A percentile compares a stretch with the other conserved stretches of the same genome.
These are phyloP conservation scores for Rhinatrema bivittatum DNA, from an alignment of 2,797 vertebrate species.

Conservation along the genomic window DNA sequence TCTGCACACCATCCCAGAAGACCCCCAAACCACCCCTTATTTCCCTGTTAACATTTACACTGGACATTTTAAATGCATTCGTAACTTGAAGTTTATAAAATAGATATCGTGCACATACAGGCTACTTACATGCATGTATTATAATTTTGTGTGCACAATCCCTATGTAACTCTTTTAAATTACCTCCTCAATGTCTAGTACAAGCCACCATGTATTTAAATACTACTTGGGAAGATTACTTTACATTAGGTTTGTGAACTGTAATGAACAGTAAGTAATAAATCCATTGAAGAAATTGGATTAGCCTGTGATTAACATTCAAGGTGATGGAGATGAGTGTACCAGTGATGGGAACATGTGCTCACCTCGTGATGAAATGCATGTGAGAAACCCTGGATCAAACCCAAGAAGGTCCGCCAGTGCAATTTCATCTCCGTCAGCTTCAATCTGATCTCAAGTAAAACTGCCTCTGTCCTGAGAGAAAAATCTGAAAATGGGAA, in stretches of 20 bases:
- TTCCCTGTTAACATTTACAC: too few relatives aligned
- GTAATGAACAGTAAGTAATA: constrained; percentile 62
- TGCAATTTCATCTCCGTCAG: constrained; percentile 59
- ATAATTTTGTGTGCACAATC: too few relatives aligned
- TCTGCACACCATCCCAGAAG: too few relatives aligned
- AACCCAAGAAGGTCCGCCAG: constrained; percentile 60
- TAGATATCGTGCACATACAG: too few relatives aligned
- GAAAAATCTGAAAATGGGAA: constrained; percentile 35
- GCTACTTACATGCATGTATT: too few relatives aligned
- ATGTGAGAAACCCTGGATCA: constrained; percentile 63
- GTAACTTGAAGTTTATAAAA: too few relatives aligned
- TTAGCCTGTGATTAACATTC: constrained; percentile 64
- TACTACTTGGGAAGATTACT: too few relatives aligned
- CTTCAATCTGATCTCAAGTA: constrained; percentile 55
- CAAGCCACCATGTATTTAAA: too few relatives aligned
- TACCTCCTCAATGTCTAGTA: too few relatives aligned
- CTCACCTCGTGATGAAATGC: constrained; percentile 61
- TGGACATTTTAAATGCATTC: too few relatives aligned
- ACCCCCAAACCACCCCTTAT: too few relatives aligned
- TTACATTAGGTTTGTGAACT: constrained; percentile 46
- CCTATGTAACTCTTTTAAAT: too few relatives aligned
- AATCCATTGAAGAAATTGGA: constrained; percentile 57
- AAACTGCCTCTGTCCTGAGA: constrained; percentile 20
- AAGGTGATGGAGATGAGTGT: constrained; percentile 53
- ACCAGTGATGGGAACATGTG: constrained; percentile 59